Evolutionary conservation across 2,888 invertebrate genomes (phyloP).

Genomic region (Bugula neritina): DNA sequence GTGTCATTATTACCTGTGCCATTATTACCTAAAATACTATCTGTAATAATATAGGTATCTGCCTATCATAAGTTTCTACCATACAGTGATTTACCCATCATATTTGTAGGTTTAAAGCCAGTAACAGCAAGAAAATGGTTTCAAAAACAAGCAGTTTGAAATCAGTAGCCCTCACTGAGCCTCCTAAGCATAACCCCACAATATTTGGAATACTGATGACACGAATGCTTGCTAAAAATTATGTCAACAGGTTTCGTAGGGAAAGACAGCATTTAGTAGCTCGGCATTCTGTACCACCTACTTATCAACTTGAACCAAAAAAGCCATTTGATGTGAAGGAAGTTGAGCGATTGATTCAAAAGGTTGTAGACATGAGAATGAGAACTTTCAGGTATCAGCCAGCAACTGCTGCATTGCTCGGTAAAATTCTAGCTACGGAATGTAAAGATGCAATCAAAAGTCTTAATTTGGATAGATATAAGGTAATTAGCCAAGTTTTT

Average conservation of each 20-base stretch:
- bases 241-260: slow-evolving; percentile 9
- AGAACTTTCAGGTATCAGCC: slow-evolving; percentile 35
- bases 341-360: slow-evolving; percentile 34
- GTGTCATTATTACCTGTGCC: no score
- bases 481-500: slow-evolving; percentile 35
- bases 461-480: slow-evolving; percentile 40
- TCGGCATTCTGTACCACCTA: slow-evolving; percentile 36
- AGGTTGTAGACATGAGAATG: slow-evolving; percentile 34
- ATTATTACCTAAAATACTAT: no score
- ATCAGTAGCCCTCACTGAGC: no score
- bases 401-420: slow-evolving; percentile 35
- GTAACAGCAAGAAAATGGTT: no score
- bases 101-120: no score
- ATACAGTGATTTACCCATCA: no score
- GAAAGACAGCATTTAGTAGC: slow-evolving; percentile 1
- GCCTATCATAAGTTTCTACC: no score
- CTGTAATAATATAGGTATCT: no score
- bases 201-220: slow-evolving; percentile 16
- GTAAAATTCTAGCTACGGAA: slow-evolving; percentile 37
- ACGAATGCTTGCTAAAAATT: slow-evolving; percentile 10
- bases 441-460: slow-evolving; percentile 39
- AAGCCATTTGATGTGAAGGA: slow-evolving; percentile 33
- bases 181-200: not conserved
- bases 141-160: no score
- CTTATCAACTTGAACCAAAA: slow-evolving; percentile 40